Base-by-base conservation (phyloP, 2,888 invertebrate species). In the Dynastes maya region DNA sequence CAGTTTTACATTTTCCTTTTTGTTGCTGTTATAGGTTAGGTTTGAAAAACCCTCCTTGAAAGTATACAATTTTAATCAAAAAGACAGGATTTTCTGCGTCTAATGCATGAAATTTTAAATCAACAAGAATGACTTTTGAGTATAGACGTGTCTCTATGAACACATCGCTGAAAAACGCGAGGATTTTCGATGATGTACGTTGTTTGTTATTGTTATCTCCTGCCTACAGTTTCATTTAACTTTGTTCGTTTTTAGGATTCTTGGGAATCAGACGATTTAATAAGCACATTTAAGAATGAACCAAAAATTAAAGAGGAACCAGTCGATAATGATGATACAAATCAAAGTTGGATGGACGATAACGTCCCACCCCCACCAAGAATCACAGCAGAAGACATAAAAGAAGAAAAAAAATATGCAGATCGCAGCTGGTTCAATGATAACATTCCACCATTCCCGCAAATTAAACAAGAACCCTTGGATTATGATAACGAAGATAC, bases 141-240 rank as follows among this genome's bases (percentile, higher is more conserved):
- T 77, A 80, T n/a, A 78, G 78, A 51, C 80, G 84, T 32, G 37
- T 84, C n/a, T 85, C 85, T 5, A 83, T 87, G 84, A 87, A 86
- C 78, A 85, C 86, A 29, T 80, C 81, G 1, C 80, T 87, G 29
- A 86, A 83, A 82, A 81, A 86, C 79, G 87, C 87, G 0, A 82
- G 83, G 76, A 87, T 87, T 74, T 87, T 87, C 80, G 86, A 86
- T 67, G 86, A 87, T 67, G 86, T 86, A 82, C 80, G 83, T 78
- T 64, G 9, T 51, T 13, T 58, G 8, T 45, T 45, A 8, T 45
- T 45, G 45, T 11, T 45, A 11, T 45, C 45, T 37, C n/a, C 11
- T 16, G 1, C n/a, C 4, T 37, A 37, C 32, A 37, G 32, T 2
- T 37, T 37, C 5, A 37, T 37, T 16, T 75, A 68, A 13, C n/a